Evolutionary conservation across 2,113 vertebrate genomes (phyloP).

Genomic region (Setophaga coronata): DNA sequence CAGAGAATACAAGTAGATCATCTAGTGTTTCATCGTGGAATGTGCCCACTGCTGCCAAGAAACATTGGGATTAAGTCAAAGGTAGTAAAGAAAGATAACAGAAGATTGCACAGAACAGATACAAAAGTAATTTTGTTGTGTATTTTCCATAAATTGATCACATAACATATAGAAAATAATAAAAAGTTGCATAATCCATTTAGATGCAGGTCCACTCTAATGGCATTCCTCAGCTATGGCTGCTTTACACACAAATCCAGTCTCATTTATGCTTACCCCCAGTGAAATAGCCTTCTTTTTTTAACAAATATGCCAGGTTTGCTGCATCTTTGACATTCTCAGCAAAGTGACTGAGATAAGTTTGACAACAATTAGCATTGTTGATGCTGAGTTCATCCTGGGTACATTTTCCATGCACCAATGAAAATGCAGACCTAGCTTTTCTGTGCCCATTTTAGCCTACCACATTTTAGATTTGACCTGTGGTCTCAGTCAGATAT

Average conservation of each 20-base stretch:
- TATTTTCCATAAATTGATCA: background rate
- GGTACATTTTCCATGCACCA: background rate
- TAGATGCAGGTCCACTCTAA: rapidly evolving
- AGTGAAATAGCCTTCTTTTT: background rate
- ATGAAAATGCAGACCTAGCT: background rate
- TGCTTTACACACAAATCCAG: background rate
- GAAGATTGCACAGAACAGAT: background rate
- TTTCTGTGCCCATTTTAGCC: background rate
- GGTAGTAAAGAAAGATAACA: background rate
- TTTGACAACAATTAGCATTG: background rate
- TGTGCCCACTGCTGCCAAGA: background rate
- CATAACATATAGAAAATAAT: background rate
- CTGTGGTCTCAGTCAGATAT: background rate
- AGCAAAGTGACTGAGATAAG: background rate
- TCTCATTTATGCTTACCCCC: background rate
- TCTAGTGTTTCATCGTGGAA: background rate
- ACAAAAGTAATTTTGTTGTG: background rate
- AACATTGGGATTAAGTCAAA: background rate
- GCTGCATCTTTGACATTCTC: background rate
- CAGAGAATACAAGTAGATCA: background rate
- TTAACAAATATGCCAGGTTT: background rate
- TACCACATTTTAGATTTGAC: background rate
- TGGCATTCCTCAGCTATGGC: background rate
- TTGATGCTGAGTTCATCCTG: background rate
- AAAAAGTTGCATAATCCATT: background rate